These are phyloP conservation scores for Globia sparganii DNA, from an alignment of 2,888 invertebrate genomes.

Conservation along the genomic window DNA sequence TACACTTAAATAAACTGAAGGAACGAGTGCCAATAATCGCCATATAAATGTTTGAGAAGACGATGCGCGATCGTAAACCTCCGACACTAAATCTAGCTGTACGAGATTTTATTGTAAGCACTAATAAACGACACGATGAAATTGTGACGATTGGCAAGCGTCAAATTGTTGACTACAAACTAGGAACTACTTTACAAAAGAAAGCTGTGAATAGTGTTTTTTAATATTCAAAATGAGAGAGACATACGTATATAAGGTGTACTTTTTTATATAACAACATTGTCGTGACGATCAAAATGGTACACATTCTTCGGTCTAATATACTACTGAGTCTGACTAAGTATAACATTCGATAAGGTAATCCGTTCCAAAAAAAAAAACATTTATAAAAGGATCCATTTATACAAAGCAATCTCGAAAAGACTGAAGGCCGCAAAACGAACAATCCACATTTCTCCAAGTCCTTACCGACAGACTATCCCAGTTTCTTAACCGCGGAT, in stretches of 20 bases:
- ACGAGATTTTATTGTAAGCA: not conserved
- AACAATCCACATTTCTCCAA: constrained; percentile 30
- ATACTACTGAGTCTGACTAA: no score
- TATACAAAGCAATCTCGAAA: constrained; percentile 34
- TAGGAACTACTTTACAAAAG: not conserved
- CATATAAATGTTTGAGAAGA: not conserved
- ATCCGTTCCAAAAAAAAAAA: not conserved
- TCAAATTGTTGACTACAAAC: not conserved
- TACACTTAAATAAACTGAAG: not conserved
- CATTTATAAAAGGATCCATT: constrained; percentile 9
- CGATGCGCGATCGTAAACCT: not conserved
- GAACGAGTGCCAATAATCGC: not conserved
- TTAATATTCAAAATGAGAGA: not conserved
- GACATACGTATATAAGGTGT: not conserved
- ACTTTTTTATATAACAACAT: no score
- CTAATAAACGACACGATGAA: not conserved
- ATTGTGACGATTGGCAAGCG: not conserved
- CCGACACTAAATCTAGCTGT: not conserved
- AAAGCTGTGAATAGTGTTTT: not conserved
- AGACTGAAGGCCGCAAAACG: constrained; percentile 21
- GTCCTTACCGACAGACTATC: constrained; percentile 37
- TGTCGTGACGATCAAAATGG: no score
- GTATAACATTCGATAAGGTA: no score
- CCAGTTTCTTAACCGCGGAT: constrained; percentile 33
- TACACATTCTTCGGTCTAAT: not conserved